A percentile compares a stretch with the other conserved stretches of the same genome.
phyloP scores from a whole-genome alignment of 2,888 invertebrate genomes.

The Perizoma flavofasciatum region DNA sequence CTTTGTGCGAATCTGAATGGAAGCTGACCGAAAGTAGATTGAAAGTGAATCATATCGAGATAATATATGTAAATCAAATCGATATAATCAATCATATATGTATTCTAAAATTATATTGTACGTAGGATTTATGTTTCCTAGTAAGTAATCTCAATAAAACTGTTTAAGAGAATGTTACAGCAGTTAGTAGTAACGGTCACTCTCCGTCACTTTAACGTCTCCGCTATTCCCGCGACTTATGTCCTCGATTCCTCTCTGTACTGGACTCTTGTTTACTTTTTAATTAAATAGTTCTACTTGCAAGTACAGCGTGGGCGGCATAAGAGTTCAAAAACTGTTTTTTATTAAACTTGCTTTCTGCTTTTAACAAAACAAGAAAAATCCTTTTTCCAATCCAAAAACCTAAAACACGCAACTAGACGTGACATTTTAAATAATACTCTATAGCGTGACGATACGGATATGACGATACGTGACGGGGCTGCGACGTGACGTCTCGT shows the following conservation, averaged over 20 bases:
- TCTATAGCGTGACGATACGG: conserved; percentile 36
- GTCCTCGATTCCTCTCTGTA: conserved; percentile 14
- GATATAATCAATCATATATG: too few relatives aligned
- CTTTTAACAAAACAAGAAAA: neutral
- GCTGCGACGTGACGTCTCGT: conserved; percentile 20
- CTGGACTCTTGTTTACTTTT: conserved; percentile 10
- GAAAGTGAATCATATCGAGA: too few relatives aligned
- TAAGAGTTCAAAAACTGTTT: neutral
- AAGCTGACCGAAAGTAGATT: too few relatives aligned
- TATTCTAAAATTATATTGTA: too few relatives aligned
- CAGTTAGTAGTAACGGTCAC: conserved; percentile 5
- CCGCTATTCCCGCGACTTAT: conserved; percentile 11
- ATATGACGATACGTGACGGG: conserved; percentile 38
- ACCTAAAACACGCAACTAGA: conserved; percentile 1
- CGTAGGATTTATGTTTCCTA: too few relatives aligned
- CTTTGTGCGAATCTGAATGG: too few relatives aligned
- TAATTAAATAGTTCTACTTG: conserved; percentile 8
- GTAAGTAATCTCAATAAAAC: neutral
- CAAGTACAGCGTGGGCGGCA: too few relatives aligned
- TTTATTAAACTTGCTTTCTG: neutral
- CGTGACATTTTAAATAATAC: conserved; percentile 37
- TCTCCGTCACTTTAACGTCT: conserved; percentile 12
- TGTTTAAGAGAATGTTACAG: neutral
- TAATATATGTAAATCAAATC: too few relatives aligned
- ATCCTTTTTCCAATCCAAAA: conserved; percentile 1